These are phyloP conservation scores for Sakesphorus luctuosus DNA, from an alignment of 2,113 vertebrate species.

Conservation along the genomic window DNA sequence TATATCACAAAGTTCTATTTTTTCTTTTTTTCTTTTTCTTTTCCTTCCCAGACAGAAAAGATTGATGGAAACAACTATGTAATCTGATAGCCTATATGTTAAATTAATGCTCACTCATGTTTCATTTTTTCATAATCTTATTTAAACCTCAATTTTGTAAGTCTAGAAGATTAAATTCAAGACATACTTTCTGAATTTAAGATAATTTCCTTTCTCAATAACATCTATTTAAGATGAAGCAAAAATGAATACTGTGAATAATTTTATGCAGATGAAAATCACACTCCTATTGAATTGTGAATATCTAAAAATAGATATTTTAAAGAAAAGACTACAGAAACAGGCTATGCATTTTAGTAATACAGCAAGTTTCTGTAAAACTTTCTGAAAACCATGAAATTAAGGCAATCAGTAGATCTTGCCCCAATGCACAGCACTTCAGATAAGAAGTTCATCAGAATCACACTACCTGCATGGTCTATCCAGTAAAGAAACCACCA, in stretches of 20 bases:
- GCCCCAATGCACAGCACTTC: background rate
- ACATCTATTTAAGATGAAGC: conserved; percentile 1
- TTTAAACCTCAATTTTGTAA: conserved; percentile 41
- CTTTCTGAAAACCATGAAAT: background rate
- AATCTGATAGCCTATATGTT: conserved; percentile 10
- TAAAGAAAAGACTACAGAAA: background rate
- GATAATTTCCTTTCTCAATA: conserved; percentile 11
- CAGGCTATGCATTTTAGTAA: background rate
- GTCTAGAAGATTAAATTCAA: conserved; percentile 29
- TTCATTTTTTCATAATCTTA: conserved; percentile 10
- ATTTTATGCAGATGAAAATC: conserved; percentile 15
- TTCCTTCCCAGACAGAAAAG: background rate
- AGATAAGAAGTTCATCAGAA: background rate
- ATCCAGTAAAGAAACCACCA: background rate
- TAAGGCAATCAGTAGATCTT: background rate
- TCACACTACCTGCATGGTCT: background rate
- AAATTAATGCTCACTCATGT: background rate
- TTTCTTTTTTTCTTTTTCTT: background rate
- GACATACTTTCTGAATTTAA: conserved; percentile 9
- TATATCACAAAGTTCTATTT: background rate
- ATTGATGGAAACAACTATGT: conserved; percentile 2
- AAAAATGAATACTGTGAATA: conserved; percentile 31
- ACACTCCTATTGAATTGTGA: background rate
- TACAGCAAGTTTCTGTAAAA: background rate
- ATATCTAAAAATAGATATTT: background rate